Conservation (phyloP, 1,140 invertebrate genomes). For the Lepidurus apus region DNA sequence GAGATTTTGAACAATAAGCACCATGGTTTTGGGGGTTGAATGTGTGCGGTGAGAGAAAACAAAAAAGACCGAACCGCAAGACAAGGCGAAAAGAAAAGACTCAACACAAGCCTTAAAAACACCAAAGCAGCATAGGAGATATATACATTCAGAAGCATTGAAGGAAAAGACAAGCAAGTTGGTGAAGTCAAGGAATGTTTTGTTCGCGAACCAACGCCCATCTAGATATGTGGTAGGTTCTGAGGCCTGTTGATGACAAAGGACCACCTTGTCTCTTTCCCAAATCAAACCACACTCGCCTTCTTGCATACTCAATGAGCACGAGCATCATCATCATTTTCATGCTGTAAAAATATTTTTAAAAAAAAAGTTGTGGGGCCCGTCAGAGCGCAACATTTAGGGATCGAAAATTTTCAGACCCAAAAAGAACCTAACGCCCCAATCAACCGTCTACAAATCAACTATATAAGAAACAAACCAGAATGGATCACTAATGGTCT, state of each 20-base stretch:
- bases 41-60: not conserved
- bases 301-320: not conserved
- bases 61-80: not conserved
- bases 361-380: too few species aligned
- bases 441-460: not conserved
- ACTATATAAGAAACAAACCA: not conserved
- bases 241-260: conserved; percentile 14
- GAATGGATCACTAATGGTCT: conserved; percentile 21
- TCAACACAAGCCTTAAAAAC: not conserved
- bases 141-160: not conserved
- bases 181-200: not conserved
- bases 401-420: not conserved
- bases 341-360: too few species aligned
- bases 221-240: not conserved
- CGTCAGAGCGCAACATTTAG: not conserved
- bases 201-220: not conserved
- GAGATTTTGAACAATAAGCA: not conserved
- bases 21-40: not conserved
- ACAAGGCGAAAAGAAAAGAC: not conserved
- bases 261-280: not conserved
- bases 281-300: conserved; percentile 13
- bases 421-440: not conserved
- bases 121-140: not conserved
- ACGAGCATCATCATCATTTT: not conserved
- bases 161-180: conserved; percentile 8